A percentile compares a stretch with the other conserved stretches of the same genome.
Evolutionary conservation across 2,797 vertebrate genomes (phyloP).

Genomic region (Aphelocoma californica): DNA sequence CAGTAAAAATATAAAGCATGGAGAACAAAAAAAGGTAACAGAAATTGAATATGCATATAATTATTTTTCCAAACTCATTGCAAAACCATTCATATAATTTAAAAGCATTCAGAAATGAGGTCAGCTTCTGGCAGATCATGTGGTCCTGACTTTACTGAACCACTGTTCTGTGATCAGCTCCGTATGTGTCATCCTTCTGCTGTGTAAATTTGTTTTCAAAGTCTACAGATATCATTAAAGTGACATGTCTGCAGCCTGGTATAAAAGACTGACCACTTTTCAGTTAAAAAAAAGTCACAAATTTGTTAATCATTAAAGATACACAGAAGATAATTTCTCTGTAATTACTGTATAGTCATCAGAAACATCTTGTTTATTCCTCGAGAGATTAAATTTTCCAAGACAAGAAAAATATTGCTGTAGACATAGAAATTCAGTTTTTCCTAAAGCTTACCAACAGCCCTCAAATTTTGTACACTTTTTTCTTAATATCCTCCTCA

Average conservation of each 20-base stretch:
- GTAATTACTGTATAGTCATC: neutral
- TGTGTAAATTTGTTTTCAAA: constrained; percentile 61
- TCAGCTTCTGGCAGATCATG: constrained; percentile 75
- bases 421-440: neutral
- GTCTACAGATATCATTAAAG: constrained; percentile 59
- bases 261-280: constrained; percentile 12
- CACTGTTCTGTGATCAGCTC: constrained; percentile 72
- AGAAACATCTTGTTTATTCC: neutral
- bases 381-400: neutral
- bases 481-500: neutral
- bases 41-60: neutral
- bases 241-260: constrained; percentile 34
- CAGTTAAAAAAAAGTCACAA: neutral
- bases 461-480: neutral
- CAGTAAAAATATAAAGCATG: neutral
- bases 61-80: neutral
- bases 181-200: constrained; percentile 76
- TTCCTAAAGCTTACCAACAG: neutral
- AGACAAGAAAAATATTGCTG: neutral
- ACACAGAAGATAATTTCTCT: neutral
- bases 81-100: constrained; percentile 26
- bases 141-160: constrained; percentile 64
- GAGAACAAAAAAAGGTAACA: neutral
- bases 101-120: constrained; percentile 71
- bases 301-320: neutral